phyloP scores from a whole-genome alignment of 2,888 invertebrate species.

The Andrena dorsata region DNA sequence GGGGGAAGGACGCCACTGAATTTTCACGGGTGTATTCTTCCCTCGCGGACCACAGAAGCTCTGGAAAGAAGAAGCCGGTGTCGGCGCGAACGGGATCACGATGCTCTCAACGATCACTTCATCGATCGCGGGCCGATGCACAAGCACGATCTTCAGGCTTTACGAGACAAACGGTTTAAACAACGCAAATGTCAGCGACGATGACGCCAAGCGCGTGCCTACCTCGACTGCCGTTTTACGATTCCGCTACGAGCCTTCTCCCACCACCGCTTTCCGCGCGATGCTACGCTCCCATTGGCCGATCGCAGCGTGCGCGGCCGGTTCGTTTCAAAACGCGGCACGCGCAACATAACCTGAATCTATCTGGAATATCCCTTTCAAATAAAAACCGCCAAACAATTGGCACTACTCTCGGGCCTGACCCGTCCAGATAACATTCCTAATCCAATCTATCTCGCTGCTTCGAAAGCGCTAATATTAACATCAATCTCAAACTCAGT shows the following conservation, averaged over 20 bases:
- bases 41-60: not conserved
- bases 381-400: not conserved
- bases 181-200: conserved; percentile 23
- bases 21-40: conserved; percentile 23
- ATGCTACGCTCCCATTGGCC: conserved; percentile 21
- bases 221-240: conserved; percentile 50
- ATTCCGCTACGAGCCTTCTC: conserved; percentile 24
- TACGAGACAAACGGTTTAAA: conserved; percentile 25
- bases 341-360: not conserved
- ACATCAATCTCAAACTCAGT: no score
- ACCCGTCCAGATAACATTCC: no score
- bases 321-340: conserved; percentile 27
- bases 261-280: conserved; percentile 23
- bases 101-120: conserved; percentile 18
- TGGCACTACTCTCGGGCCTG: not conserved
- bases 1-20: conserved; percentile 50
- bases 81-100: not conserved
- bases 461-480: no score
- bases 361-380: not conserved
- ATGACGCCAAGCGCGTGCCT: conserved; percentile 54
- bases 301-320: conserved; percentile 10
- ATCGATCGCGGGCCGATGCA: conserved; percentile 8
- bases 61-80: not conserved
- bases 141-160: conserved; percentile 5
- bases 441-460: no score